Base-by-base conservation (phyloP, 2,797 vertebrate genomes). In the Lateolabrax maculatus region DNA sequence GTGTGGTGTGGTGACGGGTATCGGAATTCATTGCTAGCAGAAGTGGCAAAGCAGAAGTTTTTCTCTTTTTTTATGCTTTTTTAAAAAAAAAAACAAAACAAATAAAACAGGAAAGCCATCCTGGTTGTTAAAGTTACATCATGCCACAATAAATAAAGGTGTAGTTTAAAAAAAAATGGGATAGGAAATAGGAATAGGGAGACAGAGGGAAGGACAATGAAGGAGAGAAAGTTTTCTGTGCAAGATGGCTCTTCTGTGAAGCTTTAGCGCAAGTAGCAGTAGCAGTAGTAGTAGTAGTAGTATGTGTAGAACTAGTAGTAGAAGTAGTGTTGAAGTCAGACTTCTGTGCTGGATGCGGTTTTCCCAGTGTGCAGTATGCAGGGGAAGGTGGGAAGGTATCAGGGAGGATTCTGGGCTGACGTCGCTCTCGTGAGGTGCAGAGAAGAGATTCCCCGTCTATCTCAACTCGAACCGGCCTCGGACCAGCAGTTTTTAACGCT, bases 131-230 rank as follows among this genome's bases (percentile, higher is more conserved):
- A 86, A 87, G 81, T 91, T 89, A 93, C 86, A 87, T 87, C 92
- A 93, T 93, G 95, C 94, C 95, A 95, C 93, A 97, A 97, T 97
- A 97, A 97, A 97, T 97, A 96, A 97, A 91, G 72, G 90, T 86
- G 93, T 61, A 5, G 55, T 76, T 80, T 60, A 66, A 83, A 81
- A 60, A 71, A 73, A 52, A 56, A 86, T 87, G 1, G 41, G 31
- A 60, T 39, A 55, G 23, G 8, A 18, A 46, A 39, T 34, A 62
- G 19, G 15, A 55, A 10, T 49, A 80, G 85, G 41, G 34, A 71
- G 27, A 48, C 16, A 75, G 34, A 55, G 72, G 29, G 69, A 43
- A 71, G 63, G 37, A 70, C 19, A 19, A 77, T 65, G 65, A 77
- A 52, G 44, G 63, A 51, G 44, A 70, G 52, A 53, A 53, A 48